These are phyloP conservation scores for Notospermus geniculatus DNA, from an alignment of 1,140 invertebrate species.

Conservation along the genomic window DNA sequence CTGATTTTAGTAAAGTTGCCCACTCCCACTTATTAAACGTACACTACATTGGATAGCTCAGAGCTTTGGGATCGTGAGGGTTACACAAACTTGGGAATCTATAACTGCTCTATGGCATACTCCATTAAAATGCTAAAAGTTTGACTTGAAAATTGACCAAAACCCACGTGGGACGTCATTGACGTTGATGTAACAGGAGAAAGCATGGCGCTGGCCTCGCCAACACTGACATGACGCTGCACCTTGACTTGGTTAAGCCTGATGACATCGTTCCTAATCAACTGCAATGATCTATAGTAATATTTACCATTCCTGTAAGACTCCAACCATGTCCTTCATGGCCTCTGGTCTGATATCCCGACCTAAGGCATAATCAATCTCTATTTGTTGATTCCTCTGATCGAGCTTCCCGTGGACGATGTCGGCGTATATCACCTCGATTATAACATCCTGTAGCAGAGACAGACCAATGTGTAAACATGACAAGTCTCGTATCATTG, in stretches of 20 bases:
- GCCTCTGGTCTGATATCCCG: slow-evolving; percentile 79
- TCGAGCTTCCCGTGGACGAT: slow-evolving; percentile 96
- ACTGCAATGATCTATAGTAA: too few relatives aligned
- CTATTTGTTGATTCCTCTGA: slow-evolving; percentile 87
- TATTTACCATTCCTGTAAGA: slow-evolving; percentile 49
- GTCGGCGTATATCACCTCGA: slow-evolving; percentile 95
- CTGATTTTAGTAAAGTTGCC: not conserved
- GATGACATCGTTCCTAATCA: too few relatives aligned
- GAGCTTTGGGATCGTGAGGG: too few relatives aligned
- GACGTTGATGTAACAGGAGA: not conserved
- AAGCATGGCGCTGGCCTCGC: too few relatives aligned
- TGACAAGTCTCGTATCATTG: too few relatives aligned
- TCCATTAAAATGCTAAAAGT: too few relatives aligned
- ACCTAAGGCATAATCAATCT: slow-evolving; percentile 91
- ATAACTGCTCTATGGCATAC: too few relatives aligned
- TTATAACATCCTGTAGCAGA: slow-evolving; percentile 76
- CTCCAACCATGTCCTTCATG: slow-evolving; percentile 46
- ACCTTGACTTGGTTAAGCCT: too few relatives aligned
- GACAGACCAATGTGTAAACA: too few relatives aligned
- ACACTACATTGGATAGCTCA: not conserved
- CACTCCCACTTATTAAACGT: not conserved
- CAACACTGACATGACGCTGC: too few relatives aligned
- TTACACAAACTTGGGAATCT: too few relatives aligned
- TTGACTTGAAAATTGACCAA: too few relatives aligned
- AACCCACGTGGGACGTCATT: not conserved